Evolutionary conservation across 2,888 invertebrate genomes (phyloP), one percentile per base, ranked within the genome.

Genomic region (Megalurothrips usitatus): DNA sequence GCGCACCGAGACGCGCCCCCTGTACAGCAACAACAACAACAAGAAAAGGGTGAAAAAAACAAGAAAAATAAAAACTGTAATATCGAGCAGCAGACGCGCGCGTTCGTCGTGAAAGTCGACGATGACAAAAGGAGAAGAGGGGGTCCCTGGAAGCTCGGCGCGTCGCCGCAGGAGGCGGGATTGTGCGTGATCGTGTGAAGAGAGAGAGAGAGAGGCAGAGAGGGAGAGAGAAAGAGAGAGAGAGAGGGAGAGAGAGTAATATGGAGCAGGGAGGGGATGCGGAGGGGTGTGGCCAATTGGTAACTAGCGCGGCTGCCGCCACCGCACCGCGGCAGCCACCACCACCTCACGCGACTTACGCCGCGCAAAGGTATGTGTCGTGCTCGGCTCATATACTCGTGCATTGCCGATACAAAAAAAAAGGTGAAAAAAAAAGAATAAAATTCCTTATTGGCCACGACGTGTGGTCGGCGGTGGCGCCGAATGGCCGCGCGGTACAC

Each of bases 181-280:
- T 75, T 75, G 68, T 75, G 68, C 23, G 68, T 75, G 68, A 75
- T 75, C 68, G 68, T 75, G 68, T 75, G 68, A 23, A 68, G 68
- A 68, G 68, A n/a, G 23, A 11, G n/a, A 2, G 23, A 23, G 23
- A 14, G 52, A 17, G 52, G 52, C 52, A 52, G 52, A 52, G 52
- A 52, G 52, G 17, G 52, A 52, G 52, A 52, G 52, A 52, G 52
- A 52, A 17, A 52, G 52, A 6, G 52, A 52, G 52, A 52, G 49
- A 49, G 49, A 49, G 49, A 49, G 49, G 14, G 49, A 49, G 52
- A 52, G 52, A 52, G 52, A 9, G 52, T 17, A 2, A 52, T 12
- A 52, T 12, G 19, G 52, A 52, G 52, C 12, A 52, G 52, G 19
- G 6, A 9, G 52, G 52, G 10, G 52, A 63, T 17, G 58, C 58